Evolutionary conservation across 2,113 vertebrate species (phyloP), one percentile per base, ranked within the genome.

Genomic region (Ramphastos sulfuratus): DNA sequence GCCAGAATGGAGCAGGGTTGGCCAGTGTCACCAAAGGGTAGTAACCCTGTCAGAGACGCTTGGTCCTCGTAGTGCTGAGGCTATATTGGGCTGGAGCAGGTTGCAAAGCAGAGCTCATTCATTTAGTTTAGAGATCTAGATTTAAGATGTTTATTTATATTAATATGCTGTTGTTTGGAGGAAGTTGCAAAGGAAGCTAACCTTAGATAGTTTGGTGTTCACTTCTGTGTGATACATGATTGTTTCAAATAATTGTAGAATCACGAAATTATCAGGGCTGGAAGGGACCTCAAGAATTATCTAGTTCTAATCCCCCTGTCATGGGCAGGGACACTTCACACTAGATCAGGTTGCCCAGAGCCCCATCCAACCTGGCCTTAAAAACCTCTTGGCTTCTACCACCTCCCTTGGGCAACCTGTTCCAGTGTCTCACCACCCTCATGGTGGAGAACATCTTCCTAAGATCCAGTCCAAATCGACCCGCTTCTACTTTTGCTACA

Each of bases 1-100:
- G 17, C 19, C 35, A 33, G 56, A 66, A 12, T 1, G 6, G 10
- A 10, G 35, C 10, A 48, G 50, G 52, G 18, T 14, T 0, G 0
- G 3, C 18, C 30, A 12, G 8, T 46, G 33, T 21, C 23, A 18
- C 1, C 1, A 6, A 18, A 56, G 18, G 4, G 8, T 48, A 63
- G 21, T 6, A 33, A 2, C 35, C 18, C 35, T 18, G 10, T 1
- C 2, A 25, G 28, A 44, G 17, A 44, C 35, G 11, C 20, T 77
- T 71, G 20, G 3, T 77, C 28, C 11, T 30, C 14, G 6, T 30
- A 8, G 9, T 23, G 19, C 58, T 5, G 3, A 18, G 8, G 17
- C 67, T 30, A 52, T 35, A 15, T 1, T 63, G 48, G 13, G 19
- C 14, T 23, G 20, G 44, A 44, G 7, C 64, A 33, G 39, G 10